Percentiles rank a stretch among this genome's conserved stretches.
These are phyloP conservation scores for Ramphastos sulfuratus DNA, from an alignment of 2,113 vertebrate species.

Conservation along the genomic window DNA sequence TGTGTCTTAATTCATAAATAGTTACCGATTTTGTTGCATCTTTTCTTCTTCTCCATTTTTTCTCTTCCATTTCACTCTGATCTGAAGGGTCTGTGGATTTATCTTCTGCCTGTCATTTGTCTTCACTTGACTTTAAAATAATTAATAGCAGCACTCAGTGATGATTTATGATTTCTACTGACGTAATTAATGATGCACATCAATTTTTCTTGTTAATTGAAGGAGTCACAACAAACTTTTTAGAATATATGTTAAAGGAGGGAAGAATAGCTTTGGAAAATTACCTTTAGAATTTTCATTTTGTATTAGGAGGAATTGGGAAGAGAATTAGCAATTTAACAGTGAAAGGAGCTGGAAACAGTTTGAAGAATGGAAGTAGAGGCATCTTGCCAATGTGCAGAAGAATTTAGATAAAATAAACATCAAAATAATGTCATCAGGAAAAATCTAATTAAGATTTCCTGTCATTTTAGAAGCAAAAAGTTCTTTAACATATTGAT, in stretches of 20 bases:
- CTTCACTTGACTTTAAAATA: constrained; percentile 90
- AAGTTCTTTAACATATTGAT: not conserved
- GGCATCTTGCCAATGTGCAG: not conserved
- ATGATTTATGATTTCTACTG: constrained; percentile 96
- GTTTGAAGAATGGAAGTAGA: not conserved
- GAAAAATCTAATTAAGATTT: not conserved
- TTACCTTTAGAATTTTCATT: not conserved
- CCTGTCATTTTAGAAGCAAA: not conserved
- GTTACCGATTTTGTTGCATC: constrained; percentile 44
- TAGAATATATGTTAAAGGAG: constrained; percentile 54
- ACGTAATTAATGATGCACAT: constrained; percentile 97
- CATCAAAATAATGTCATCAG: not conserved
- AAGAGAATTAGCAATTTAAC: not conserved
- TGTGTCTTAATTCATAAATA: constrained; percentile 43
- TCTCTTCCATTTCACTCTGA: constrained; percentile 62
- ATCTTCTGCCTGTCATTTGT: constrained; percentile 89
- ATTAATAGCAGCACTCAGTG: constrained; percentile 91
- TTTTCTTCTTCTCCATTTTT: constrained; percentile 58
- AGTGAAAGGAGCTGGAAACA: not conserved
- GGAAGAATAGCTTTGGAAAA: constrained; percentile 28
- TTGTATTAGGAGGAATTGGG: not conserved
- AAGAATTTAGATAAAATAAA: not conserved
- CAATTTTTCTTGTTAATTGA: constrained; percentile 94
- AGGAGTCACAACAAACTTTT: constrained; percentile 79
- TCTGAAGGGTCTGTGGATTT: constrained; percentile 80